Percentiles rank a stretch among this genome's conserved stretches.
Conservation (phyloP, 2,113 vertebrate species). For the Pomatostomus ruficeps region DNA sequence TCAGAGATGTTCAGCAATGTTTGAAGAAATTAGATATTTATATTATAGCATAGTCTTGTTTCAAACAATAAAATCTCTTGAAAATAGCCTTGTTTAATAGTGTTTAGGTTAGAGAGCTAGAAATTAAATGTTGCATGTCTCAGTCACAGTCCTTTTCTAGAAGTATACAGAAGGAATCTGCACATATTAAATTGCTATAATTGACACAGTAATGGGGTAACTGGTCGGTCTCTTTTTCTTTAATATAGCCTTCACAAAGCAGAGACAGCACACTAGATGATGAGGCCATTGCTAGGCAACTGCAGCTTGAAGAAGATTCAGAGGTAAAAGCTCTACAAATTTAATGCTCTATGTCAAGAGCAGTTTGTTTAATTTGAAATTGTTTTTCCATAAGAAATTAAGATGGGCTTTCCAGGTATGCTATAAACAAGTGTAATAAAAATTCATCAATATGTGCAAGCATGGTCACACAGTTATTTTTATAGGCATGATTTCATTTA, state of each 20-base stretch:
- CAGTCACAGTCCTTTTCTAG: background rate
- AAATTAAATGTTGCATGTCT: background rate
- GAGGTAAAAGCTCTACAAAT: constrained; percentile 74
- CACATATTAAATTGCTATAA: background rate
- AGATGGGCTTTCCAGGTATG: background rate
- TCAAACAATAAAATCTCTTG: background rate
- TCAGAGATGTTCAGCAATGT: background rate
- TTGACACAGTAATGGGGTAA: background rate
- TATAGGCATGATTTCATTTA: background rate
- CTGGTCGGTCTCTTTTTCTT: constrained; percentile 13
- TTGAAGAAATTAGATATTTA: background rate
- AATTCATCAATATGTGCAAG: background rate
- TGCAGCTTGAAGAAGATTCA: constrained; percentile 88
- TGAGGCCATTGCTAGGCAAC: constrained; percentile 83
- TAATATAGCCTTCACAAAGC: constrained; percentile 73
- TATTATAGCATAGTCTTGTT: background rate
- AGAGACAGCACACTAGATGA: constrained; percentile 74
- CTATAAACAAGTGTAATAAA: background rate
- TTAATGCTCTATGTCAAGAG: background rate
- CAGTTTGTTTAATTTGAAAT: background rate
- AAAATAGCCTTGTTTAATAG: background rate
- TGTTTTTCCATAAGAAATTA: background rate
- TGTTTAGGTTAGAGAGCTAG: background rate
- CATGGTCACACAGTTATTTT: background rate
- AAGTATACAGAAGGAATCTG: background rate